A percentile compares a stretch with the other conserved stretches of the same genome.
Conservation (phyloP, 2,113 vertebrate genomes). For the Tychaedon coryphoeus region DNA sequence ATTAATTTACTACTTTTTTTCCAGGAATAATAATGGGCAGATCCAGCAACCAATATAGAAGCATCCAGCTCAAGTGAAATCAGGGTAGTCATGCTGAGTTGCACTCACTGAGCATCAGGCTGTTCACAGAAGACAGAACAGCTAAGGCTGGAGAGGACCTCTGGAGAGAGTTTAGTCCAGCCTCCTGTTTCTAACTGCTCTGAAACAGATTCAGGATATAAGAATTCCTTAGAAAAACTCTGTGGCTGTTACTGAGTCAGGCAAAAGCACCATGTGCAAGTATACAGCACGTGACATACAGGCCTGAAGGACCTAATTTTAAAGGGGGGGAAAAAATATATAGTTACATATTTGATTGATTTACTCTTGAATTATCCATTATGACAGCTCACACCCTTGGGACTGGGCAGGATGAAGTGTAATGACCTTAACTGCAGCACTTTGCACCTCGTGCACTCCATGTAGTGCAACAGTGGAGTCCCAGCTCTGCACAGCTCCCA, state of each 20-base stretch:
- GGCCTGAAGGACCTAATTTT: background rate
- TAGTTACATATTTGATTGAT: background rate
- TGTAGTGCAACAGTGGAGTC: accelerated
- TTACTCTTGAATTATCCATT: background rate
- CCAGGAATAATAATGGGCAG: background rate
- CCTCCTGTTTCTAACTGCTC: background rate
- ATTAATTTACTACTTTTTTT: background rate
- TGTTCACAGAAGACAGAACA: background rate
- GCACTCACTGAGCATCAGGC: background rate
- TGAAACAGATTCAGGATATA: background rate
- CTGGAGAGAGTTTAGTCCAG: background rate
- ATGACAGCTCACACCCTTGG: background rate
- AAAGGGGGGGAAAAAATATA: background rate
- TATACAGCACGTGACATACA: background rate
- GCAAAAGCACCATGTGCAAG: background rate
- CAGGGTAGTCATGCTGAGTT: background rate
- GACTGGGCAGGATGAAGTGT: background rate
- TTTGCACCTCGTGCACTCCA: accelerated
- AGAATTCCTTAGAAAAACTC: background rate
- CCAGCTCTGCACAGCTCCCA: background rate
- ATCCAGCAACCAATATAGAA: background rate
- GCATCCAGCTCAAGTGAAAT: background rate
- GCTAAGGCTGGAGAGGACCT: background rate
- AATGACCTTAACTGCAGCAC: background rate
- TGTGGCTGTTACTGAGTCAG: background rate